A percentile compares a stretch with the other conserved stretches of the same genome.
phyloP scores from a whole-genome alignment of 2,797 vertebrate species.

The Urophycis tenuis region DNA sequence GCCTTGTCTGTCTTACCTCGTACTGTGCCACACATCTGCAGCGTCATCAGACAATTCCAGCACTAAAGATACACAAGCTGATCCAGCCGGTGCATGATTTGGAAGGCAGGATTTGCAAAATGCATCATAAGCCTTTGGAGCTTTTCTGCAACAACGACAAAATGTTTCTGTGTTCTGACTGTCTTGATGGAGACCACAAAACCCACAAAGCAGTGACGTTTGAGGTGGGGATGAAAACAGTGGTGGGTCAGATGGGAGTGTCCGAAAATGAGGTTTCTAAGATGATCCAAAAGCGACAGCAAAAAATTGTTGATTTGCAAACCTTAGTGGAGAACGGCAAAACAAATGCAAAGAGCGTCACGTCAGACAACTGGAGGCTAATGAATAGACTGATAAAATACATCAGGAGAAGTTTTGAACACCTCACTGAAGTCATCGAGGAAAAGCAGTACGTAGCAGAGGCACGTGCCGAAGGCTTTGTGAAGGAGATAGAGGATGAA shows the following conservation, averaged over 20 bases:
- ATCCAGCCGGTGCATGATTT: constrained; percentile 48
- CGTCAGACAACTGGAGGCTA: too few species aligned
- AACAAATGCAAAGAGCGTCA: too few species aligned
- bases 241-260: constrained; percentile 18
- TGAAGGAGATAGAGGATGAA: too few species aligned
- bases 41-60: constrained; percentile 43
- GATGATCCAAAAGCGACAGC: too few species aligned
- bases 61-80: constrained; percentile 58
- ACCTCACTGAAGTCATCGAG: too few species aligned
- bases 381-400: too few species aligned
- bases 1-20: constrained; percentile 53
- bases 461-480: too few species aligned
- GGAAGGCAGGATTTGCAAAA: constrained; percentile 46
- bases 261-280: constrained; percentile 2
- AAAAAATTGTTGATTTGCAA: too few species aligned
- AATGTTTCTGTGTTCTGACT: constrained; percentile 44
- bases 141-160: constrained; percentile 46
- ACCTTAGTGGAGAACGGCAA: too few species aligned
- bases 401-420: too few species aligned
- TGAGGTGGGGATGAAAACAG: constrained; percentile 33
- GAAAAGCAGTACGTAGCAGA: too few species aligned
- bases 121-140: constrained; percentile 34
- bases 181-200: constrained; percentile 37
- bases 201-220: constrained; percentile 38
- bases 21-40: constrained; percentile 55